Evolutionary conservation across 2,888 invertebrate genomes (phyloP), one percentile per base, ranked within the genome.

Genomic region (Salticus scenicus): DNA sequence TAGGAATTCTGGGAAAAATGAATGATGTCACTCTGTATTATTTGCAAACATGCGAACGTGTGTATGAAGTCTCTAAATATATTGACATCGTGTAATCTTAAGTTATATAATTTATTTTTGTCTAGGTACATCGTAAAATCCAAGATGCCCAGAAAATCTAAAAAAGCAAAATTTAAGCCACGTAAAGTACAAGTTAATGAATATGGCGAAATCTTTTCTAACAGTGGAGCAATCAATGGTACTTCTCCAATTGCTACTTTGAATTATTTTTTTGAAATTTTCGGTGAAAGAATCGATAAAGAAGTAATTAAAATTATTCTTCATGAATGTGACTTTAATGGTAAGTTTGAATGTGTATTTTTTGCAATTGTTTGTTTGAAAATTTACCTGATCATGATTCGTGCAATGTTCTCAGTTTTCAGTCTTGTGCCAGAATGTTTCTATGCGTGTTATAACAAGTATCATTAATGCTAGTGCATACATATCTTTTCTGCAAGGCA

Each of bases 251-350:
- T 31, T 27, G 69, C 83, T 17, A 80, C 87, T 0, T 87, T 90
- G 30, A 87, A 88, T 69, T 77, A 88, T 33, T 83, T 90, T 20
- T 89, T 89, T 80, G 90, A 90, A 51, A 90, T 90, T 89, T 91
- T 91, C 88, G 76, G 87, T 14, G 89, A 88, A 17, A 88, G 88
- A 79, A 69, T 90, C 27, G 90, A 91, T 31, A 87, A 88, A 31
- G 90, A 90, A 66, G 90, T 90, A 37, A 89, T 91, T 17, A 80
- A 88, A 31, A 88, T 90, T 87, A 88, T 90, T 27, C 88, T 90
- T 37, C 84, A 89, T 20, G 90, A 90, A 74, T 89, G 89, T 73
- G 88, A 89, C 27, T 90, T 89, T 89, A 89, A 90, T 89, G 90
- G 90, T 90, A 88, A 71, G 88, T 37, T n/a, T n/a, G n/a, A n/a